These are phyloP conservation scores for Pantherophis guttatus DNA, from an alignment of 2,113 vertebrate genomes.

Conservation along the genomic window DNA sequence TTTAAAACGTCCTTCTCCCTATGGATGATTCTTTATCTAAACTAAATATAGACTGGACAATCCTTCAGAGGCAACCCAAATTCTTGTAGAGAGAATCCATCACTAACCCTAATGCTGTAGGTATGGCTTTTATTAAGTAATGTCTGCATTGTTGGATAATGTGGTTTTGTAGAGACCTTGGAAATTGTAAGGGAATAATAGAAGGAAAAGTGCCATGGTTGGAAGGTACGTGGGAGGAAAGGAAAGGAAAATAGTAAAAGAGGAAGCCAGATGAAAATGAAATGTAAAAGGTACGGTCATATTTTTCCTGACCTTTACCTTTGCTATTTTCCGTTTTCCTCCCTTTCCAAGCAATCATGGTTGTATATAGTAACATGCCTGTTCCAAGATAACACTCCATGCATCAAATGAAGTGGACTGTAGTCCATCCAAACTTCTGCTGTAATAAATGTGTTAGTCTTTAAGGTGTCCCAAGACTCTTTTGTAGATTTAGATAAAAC, in stretches of 20 bases:
- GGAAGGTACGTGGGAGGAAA: neutral
- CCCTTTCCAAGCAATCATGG: neutral
- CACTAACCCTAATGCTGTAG: neutral
- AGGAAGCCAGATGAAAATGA: neutral
- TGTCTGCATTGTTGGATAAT: constrained; percentile 5
- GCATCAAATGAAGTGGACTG: neutral
- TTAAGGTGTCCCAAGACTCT: neutral
- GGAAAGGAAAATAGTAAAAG: neutral
- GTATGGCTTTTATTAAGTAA: neutral
- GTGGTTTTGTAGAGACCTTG: constrained; percentile 1
- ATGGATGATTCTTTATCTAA: neutral
- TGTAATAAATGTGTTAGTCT: neutral
- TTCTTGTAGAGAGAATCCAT: neutral
- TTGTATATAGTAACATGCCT: neutral
- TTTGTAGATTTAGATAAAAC: constrained; percentile 31
- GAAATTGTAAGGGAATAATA: neutral
- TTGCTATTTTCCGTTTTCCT: neutral
- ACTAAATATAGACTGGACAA: neutral
- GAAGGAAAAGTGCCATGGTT: neutral
- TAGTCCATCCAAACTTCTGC: neutral
- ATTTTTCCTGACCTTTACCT: neutral
- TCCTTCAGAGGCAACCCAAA: neutral
- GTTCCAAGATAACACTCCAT: neutral
- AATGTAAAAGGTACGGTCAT: neutral
- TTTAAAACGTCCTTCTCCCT: neutral